Conservation (phyloP, 2,113 vertebrate genomes). For the Gopherus evgoodei region DNA sequence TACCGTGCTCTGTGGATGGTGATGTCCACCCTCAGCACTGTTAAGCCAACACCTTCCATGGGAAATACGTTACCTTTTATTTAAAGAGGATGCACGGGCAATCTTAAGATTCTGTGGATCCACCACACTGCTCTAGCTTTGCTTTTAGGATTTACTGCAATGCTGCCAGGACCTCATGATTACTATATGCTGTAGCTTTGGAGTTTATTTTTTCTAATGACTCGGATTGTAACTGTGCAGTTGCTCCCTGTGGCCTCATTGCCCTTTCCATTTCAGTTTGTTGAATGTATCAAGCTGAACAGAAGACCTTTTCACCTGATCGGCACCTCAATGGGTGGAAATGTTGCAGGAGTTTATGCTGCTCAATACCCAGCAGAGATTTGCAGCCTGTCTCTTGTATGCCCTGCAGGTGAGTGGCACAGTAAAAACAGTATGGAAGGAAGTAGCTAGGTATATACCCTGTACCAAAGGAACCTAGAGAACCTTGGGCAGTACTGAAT, state of each 20-base stretch:
- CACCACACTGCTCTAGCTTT: background rate
- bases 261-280: slow-evolving; percentile 83
- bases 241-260: slow-evolving; percentile 31
- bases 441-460: background rate
- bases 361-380: slow-evolving; percentile 89
- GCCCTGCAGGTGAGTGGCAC: slow-evolving; percentile 89
- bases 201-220: slow-evolving; percentile 4
- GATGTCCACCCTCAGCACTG: background rate
- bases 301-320: slow-evolving; percentile 92
- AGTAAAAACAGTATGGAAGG: accelerated
- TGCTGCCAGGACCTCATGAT: background rate
- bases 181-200: background rate
- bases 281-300: slow-evolving; percentile 90
- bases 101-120: background rate
- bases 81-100: background rate
- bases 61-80: background rate
- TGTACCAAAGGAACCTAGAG: background rate
- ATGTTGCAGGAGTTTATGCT: slow-evolving; percentile 92
- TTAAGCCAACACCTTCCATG: background rate
- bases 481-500: background rate
- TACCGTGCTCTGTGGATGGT: background rate
- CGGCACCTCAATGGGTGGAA: slow-evolving; percentile 95
- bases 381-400: slow-evolving; percentile 92
- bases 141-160: background rate
- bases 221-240: background rate